These are phyloP conservation scores for Penelope pileata DNA, from an alignment of 2,113 vertebrate species.

Conservation along the genomic window DNA sequence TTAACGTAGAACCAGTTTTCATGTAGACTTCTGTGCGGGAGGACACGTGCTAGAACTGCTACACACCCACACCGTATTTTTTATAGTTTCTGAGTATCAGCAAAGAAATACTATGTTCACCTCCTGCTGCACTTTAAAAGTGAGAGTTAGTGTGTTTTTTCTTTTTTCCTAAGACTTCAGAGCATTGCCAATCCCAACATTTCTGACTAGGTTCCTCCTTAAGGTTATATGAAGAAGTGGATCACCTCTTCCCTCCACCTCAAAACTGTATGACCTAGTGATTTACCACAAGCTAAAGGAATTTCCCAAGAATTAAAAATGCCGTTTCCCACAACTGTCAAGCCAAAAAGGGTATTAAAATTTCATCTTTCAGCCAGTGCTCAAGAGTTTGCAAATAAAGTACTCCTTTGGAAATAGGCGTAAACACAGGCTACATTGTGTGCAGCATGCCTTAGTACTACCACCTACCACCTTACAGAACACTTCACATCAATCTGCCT, in stretches of 20 bases:
- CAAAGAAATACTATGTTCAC: not conserved
- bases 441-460: not conserved
- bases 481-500: not conserved
- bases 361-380: not conserved
- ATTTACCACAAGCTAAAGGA: not conserved
- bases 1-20: not conserved
- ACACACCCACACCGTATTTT: not conserved
- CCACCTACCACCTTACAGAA: not conserved
- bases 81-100: not conserved
- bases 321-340: not conserved
- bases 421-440: fast-evolving
- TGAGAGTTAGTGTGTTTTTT: not conserved
- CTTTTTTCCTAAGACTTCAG: not conserved
- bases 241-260: not conserved
- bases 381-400: not conserved
- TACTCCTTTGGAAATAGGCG: not conserved
- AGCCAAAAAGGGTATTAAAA: not conserved
- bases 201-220: not conserved
- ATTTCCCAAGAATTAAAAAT: not conserved
- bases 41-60: not conserved
- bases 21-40: not conserved
- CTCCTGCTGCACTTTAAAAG: not conserved
- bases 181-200: not conserved
- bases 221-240: not conserved
- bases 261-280: not conserved